These are phyloP conservation scores for Proterorhinus semilunaris DNA, from an alignment of 2,113 vertebrate species.

Conservation along the genomic window DNA sequence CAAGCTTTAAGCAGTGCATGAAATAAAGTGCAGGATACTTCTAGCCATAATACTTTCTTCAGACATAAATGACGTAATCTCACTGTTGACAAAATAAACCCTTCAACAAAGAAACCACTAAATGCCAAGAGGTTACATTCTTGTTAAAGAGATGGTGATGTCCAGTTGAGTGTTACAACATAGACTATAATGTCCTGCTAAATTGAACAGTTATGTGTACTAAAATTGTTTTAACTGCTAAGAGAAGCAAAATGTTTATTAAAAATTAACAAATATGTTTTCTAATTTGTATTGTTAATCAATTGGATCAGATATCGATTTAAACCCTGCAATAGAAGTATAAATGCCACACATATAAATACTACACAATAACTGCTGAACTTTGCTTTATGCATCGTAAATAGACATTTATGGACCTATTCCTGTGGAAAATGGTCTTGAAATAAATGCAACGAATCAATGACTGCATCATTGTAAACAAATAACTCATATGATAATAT, in stretches of 20 bases:
- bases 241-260: not conserved
- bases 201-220: not conserved
- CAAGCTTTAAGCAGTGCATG: slow-evolving; percentile 37
- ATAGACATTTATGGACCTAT: slow-evolving; percentile 10
- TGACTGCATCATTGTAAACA: slow-evolving; percentile 71
- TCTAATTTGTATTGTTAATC: not conserved
- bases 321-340: not conserved
- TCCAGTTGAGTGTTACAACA: not conserved
- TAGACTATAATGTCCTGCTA: not conserved
- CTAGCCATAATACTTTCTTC: slow-evolving; percentile 30
- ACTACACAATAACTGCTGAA: not conserved
- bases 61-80: slow-evolving; percentile 42
- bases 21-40: slow-evolving; percentile 69
- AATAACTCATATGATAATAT: slow-evolving; percentile 64
- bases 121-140: slow-evolving; percentile 57
- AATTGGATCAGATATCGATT: not conserved
- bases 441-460: slow-evolving; percentile 25
- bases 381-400: slow-evolving; percentile 29
- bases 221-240: slow-evolving; percentile 28
- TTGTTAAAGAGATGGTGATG: slow-evolving; percentile 22
- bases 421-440: slow-evolving; percentile 8
- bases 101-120: slow-evolving; percentile 28
- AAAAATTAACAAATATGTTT: not conserved
- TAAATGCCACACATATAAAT: not conserved
- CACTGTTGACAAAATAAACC: slow-evolving; percentile 29